Base-by-base conservation (phyloP, 2,113 vertebrate species). In the Phycodurus eques region DNA sequence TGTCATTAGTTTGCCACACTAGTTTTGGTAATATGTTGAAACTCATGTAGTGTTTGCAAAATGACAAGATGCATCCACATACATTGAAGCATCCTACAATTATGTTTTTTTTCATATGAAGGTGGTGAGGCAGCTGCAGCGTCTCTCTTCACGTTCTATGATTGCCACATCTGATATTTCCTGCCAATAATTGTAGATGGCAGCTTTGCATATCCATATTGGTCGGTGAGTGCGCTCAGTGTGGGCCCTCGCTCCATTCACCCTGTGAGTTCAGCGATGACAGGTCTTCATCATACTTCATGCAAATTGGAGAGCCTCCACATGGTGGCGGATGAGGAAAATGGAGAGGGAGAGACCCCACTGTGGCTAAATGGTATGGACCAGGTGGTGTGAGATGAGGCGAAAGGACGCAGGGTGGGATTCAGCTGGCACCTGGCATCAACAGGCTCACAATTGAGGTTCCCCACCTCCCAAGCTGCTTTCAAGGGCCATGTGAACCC, bases 401-500 rank as follows among this genome's bases (percentile, higher is more conserved):
- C 44, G 51, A 79, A 75, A 72, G 47, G 78, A 57, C 62, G 44
- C 22, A 62, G 79, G 80, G 80, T 10, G 12, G 80, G 68, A 86
- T 87, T 89, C 85, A 87, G 80, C 73, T 63, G 73, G 79, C 88
- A 89, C 84, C 89, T 88, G 88, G 85, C 79, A 70, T 81, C 88
- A 82, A 88, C 85, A 88, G 80, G 65, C 83, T 78, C 79, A 87
- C 82, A 87, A 82, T 86, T 35, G 51, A 71, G 83, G 82, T 86
- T 79, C 75, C 67, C 70, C 43, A 35, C 79, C 74, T 57, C 80
- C 70, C 15, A 73, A 78, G 72, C 49, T 74, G 80, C 82, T 83
- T 73, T 81, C 78, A 87, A 89, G 87, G 73, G 47, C 71, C 75
- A 70, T 6, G 57, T 87, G 83, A 86, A 72, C 60, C 46, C 49